Conservation (phyloP, 2,113 vertebrate species). For the Callithrix jacchus region DNA sequence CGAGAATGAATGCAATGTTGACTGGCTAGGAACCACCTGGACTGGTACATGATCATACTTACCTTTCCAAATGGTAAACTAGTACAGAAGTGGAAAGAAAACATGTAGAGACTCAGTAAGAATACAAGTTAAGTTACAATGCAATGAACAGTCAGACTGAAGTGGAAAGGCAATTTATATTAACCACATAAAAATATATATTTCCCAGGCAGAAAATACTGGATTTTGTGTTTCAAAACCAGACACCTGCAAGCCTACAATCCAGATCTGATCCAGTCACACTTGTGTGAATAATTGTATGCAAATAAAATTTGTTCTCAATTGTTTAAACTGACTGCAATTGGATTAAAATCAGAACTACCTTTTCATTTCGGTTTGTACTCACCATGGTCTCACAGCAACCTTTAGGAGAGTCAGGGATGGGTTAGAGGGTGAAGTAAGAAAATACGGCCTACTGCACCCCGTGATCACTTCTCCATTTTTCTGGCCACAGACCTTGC, state of each 20-base stretch:
- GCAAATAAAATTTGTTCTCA: neutral
- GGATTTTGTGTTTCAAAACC: constrained; percentile 33
- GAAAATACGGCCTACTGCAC: neutral
- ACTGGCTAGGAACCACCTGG: neutral
- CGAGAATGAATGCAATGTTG: neutral
- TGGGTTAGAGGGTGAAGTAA: neutral
- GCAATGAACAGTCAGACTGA: neutral
- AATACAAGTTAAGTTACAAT: neutral
- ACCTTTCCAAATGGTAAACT: neutral
- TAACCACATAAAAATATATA: neutral
- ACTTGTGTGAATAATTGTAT: constrained; percentile 26
- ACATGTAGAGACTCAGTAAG: neutral
- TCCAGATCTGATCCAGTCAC: constrained; percentile 9
- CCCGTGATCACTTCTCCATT: neutral
- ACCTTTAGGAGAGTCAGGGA: neutral
- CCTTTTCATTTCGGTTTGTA: neutral
- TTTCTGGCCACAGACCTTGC: neutral
- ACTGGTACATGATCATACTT: neutral
- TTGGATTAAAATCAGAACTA: constrained; percentile 15
- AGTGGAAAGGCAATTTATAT: neutral
- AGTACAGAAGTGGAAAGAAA: neutral
- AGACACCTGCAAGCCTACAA: neutral
- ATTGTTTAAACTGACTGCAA: constrained; percentile 14
- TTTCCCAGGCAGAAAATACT: constrained; percentile 43
- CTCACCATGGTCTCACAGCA: neutral